A percentile compares a stretch with the other conserved stretches of the same genome.
These are phyloP conservation scores for Anguilla marmorata DNA, from an alignment of 2,797 vertebrate genomes.

Conservation along the genomic window DNA sequence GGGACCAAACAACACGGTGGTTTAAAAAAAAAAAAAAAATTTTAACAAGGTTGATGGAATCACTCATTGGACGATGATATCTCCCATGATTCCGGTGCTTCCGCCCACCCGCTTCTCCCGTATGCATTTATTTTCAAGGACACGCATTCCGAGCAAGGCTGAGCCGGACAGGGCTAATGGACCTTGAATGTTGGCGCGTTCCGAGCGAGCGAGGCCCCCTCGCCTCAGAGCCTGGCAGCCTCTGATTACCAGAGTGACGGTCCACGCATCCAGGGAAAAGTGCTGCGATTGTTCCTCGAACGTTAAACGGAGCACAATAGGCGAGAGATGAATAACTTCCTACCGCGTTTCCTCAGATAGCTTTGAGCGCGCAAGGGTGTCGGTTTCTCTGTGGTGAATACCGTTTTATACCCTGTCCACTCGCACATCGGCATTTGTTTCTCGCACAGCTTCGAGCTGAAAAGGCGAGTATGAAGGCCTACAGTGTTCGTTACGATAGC, in stretches of 20 bases:
- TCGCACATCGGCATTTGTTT: not conserved
- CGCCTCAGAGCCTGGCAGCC: constrained; percentile 56
- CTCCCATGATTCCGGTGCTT: not conserved
- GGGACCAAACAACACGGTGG: constrained; percentile 30
- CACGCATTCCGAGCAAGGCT: constrained; percentile 42
- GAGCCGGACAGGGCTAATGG: constrained; percentile 61
- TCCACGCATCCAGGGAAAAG: constrained; percentile 60
- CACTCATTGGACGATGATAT: constrained; percentile 31
- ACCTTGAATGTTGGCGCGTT: constrained; percentile 67
- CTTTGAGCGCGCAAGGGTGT: constrained; percentile 48
- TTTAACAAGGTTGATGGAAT: constrained; percentile 49
- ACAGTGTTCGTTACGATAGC: not conserved
- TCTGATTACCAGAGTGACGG: constrained; percentile 66
- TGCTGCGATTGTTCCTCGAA: constrained; percentile 57
- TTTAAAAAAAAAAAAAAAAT: not conserved
- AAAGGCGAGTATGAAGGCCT: not conserved
- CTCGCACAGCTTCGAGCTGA: not conserved
- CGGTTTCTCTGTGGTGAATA: constrained; percentile 49
- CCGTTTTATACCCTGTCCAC: constrained; percentile 38
- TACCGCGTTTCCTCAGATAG: constrained; percentile 47
- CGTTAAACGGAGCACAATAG: constrained; percentile 50
- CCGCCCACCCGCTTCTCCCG: constrained; percentile 38
- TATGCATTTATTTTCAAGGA: constrained; percentile 58
- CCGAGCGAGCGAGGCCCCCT: constrained; percentile 54
- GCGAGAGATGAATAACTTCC: constrained; percentile 51